Evolutionary conservation across 2,113 vertebrate genomes (phyloP), one percentile per base, ranked within the genome.

Genomic region (Procavia capensis): DNA sequence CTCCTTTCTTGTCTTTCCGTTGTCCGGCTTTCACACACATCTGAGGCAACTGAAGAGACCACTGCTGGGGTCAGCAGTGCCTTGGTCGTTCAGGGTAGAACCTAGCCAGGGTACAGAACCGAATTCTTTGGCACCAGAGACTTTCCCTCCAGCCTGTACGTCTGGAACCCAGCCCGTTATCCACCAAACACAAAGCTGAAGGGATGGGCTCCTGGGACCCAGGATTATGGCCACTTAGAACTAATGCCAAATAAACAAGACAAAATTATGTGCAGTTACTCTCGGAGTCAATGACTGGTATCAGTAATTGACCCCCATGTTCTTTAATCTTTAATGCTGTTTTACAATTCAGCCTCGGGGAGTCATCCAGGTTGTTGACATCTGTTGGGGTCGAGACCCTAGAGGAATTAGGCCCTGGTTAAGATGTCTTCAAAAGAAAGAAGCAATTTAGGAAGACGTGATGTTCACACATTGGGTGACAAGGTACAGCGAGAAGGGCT

Each of bases 291-390:
- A 97, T 98, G 97, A 95, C 96, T 97, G 96, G 91, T 95, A 97
- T 98, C 97, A 91, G 75, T 97, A 98, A 98, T 98, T 98, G 98
- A 98, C 98, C 98, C 97, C 96, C 96, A 96, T 95, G 68, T 98
- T 97, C 97, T 98, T 98, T 98, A 97, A 98, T 98, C 97, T 98
- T 98, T 98, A 98, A 98, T 97, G 98, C 94, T 93, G 94, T 96
- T 98, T 98, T 98, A 97, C 97, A 98, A 98, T 97, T 97, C 98
- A 97, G 97, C 98, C 97, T 97, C 93, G 3, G 98, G 98, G 98
- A 98, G 94, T 95, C 97, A 97, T 98, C 96, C 85, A 64, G 93
- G 97, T 97, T 98, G 97, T 94, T 98, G 98, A 98, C 93, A 54
- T 98, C 97, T 97, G 98, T 98, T 98, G 97, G 95, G 96, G 92